Evolutionary conservation across 2,113 vertebrate species (phyloP).

Genomic region (Odocoileus virginianus): DNA sequence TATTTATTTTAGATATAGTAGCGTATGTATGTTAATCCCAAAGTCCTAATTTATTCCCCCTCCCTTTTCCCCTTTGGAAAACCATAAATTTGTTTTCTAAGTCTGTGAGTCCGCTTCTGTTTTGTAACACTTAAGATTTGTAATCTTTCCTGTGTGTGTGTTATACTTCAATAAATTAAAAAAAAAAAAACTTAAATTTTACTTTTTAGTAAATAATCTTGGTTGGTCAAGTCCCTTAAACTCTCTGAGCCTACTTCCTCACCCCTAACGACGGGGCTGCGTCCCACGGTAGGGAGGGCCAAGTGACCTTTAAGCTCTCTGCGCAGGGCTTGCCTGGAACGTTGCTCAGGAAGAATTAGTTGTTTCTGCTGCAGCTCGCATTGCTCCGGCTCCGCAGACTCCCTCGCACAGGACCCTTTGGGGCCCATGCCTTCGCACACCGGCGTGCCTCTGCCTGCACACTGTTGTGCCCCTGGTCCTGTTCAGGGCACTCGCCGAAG

Average conservation of each 20-base stretch:
- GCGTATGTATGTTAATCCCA: not conserved
- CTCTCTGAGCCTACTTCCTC: not conserved
- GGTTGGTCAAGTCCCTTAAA: not conserved
- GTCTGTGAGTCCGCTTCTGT: not conserved
- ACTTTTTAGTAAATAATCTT: not conserved
- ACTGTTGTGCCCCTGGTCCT: fast-evolving
- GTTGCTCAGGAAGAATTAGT: fast-evolving
- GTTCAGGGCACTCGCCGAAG: not conserved
- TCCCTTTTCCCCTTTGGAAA: not conserved
- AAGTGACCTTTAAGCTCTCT: fast-evolving
- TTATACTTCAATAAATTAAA: not conserved
- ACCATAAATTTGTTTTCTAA: not conserved
- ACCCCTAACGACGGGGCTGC: fast-evolving
- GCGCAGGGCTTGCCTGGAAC: too few relatives aligned
- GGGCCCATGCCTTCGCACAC: fast-evolving
- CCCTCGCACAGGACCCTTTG: fast-evolving
- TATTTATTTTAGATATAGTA: not conserved
- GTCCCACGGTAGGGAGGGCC: not conserved
- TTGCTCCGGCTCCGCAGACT: fast-evolving
- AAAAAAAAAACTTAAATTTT: not conserved
- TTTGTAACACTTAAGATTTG: not conserved
- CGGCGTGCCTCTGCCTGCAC: fast-evolving
- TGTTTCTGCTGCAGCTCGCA: not conserved
- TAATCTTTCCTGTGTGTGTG: not conserved
- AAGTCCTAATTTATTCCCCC: not conserved